phyloP scores from a whole-genome alignment of 2,797 vertebrate species.

The Brotogeris chrysoptera region DNA sequence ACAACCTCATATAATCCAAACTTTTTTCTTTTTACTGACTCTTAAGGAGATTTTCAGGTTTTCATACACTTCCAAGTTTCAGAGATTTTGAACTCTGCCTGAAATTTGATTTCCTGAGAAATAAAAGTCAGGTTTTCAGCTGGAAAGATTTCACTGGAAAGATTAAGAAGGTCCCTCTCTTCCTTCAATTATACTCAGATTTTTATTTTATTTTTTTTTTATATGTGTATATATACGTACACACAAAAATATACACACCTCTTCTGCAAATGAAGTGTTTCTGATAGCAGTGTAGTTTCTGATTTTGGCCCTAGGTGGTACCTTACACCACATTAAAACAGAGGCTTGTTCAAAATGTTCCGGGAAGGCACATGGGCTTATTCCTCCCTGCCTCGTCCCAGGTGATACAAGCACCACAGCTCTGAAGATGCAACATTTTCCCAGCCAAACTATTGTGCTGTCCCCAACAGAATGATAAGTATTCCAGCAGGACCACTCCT shows the following conservation, averaged over 20 bases:
- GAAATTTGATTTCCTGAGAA: background rate
- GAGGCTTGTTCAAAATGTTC: background rate
- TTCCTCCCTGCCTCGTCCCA: background rate
- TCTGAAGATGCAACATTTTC: background rate
- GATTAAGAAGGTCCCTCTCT: background rate
- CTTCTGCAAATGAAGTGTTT: background rate
- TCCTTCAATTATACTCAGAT: background rate
- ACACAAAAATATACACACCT: background rate
- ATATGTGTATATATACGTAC: rapidly evolving
- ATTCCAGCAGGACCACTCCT: background rate
- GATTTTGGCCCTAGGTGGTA: slow-evolving; percentile 63
- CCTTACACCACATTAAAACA: background rate
- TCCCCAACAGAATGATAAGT: background rate
- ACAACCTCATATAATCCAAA: background rate
- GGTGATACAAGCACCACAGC: background rate
- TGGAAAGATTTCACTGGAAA: background rate
- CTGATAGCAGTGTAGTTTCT: background rate
- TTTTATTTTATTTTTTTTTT: background rate
- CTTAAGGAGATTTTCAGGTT: background rate
- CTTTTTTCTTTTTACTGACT: background rate
- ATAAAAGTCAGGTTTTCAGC: background rate
- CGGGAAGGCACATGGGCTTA: background rate
- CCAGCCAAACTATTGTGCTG: background rate
- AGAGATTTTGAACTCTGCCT: background rate
- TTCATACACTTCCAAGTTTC: background rate